Evolutionary conservation across 2,113 vertebrate genomes (phyloP).

Genomic region (Psophia crepitans): DNA sequence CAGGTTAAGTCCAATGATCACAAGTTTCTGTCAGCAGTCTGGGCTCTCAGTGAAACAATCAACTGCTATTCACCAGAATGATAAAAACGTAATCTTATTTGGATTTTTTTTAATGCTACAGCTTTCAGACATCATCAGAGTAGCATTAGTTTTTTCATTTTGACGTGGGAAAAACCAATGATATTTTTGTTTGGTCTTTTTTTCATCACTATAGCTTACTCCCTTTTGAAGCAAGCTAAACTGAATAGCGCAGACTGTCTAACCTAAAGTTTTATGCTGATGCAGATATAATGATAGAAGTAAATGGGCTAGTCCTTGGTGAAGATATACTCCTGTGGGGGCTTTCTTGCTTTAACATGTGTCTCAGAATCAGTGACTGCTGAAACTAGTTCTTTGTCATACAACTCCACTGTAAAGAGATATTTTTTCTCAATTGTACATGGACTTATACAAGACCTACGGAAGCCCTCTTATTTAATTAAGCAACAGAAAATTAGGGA

Average conservation of each 20-base stretch:
- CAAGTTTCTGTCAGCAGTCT: neutral
- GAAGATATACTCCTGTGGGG: fast-evolving
- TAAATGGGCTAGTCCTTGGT: neutral
- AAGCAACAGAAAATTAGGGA: neutral
- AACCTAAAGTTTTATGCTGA: neutral
- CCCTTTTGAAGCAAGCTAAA: neutral
- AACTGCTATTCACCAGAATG: neutral
- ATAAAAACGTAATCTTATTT: neutral
- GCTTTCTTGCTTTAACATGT: neutral
- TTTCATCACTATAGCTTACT: neutral
- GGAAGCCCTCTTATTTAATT: neutral
- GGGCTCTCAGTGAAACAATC: neutral
- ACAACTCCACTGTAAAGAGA: neutral
- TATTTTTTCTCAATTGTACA: neutral
- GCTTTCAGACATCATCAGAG: neutral
- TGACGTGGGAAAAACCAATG: neutral
- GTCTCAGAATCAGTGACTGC: neutral
- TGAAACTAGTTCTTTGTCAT: neutral
- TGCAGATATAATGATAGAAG: neutral
- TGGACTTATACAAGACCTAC: neutral
- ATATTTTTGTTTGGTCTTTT: neutral
- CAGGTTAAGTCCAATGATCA: neutral
- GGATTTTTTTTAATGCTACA: neutral
- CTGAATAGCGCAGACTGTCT: neutral
- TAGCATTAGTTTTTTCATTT: neutral